phyloP scores from a whole-genome alignment of 2,888 invertebrate genomes.

The Acrobasis suavella region DNA sequence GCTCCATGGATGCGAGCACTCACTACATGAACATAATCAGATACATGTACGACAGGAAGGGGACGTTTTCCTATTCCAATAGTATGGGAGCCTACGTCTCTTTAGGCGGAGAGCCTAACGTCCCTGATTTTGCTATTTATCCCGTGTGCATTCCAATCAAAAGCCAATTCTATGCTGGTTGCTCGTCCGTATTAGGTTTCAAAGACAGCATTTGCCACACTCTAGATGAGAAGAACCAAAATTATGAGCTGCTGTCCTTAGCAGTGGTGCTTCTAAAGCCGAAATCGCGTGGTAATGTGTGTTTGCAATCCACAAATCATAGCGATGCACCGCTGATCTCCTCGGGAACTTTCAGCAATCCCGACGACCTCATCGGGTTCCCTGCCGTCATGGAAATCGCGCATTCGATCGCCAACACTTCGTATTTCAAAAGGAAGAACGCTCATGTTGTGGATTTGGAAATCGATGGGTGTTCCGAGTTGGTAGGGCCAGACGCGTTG shows the following conservation, averaged over 20 bases:
- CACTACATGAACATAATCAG: conserved; percentile 51
- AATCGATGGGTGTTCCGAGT: conserved; percentile 46
- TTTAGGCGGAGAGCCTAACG: conserved; percentile 38
- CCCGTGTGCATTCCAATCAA: conserved; percentile 52
- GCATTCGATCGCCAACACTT: conserved; percentile 48
- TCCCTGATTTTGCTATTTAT: conserved; percentile 65
- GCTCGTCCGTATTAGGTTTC: conserved; percentile 48
- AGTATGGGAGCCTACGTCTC: conserved; percentile 58
- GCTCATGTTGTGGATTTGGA: conserved; percentile 52
- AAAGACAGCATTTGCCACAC: conserved; percentile 47
- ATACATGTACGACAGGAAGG: conserved; percentile 58
- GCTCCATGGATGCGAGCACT: conserved; percentile 36
- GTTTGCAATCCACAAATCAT: conserved; percentile 48
- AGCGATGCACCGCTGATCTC: conserved; percentile 55
- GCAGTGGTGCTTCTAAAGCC: conserved; percentile 65
- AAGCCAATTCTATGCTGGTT: conserved; percentile 43
- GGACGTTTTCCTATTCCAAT: conserved; percentile 48
- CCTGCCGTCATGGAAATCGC: conserved; percentile 52
- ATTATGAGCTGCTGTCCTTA: conserved; percentile 53
- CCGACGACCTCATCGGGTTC: conserved; percentile 50
- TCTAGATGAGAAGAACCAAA: conserved; percentile 43
- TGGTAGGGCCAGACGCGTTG: conserved; percentile 56
- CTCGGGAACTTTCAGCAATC: conserved; percentile 57
- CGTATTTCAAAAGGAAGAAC: conserved; percentile 51
- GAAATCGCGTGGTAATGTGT: conserved; percentile 58